A percentile compares a stretch with the other conserved stretches of the same genome.
phyloP scores from a whole-genome alignment of 2,888 invertebrate species.

The Eulithis testata region DNA sequence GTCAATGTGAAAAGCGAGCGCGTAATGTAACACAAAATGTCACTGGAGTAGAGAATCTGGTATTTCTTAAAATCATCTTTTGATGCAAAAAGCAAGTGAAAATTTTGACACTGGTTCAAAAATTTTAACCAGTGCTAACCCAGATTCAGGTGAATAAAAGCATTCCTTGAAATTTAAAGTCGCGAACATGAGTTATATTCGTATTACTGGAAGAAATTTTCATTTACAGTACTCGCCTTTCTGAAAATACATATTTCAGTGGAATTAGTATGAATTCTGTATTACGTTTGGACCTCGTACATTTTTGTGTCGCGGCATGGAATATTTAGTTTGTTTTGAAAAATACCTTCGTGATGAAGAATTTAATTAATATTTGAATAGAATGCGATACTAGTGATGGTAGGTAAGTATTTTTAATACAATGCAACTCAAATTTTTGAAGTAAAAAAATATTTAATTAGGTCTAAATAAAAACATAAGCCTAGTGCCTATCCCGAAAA shows the following conservation, averaged over 20 bases:
- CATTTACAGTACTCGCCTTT: slow-evolving; percentile 38
- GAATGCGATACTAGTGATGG: too few species aligned
- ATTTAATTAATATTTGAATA: too few species aligned
- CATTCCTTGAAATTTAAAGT: slow-evolving; percentile 44
- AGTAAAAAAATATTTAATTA: too few species aligned
- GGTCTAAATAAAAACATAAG: too few species aligned
- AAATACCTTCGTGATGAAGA: background rate
- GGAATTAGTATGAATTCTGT: slow-evolving; percentile 35
- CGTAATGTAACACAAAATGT: too few species aligned
- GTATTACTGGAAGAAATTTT: slow-evolving; percentile 36
- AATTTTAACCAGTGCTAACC: background rate
- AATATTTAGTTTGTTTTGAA: slow-evolving; percentile 3
- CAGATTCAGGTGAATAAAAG: slow-evolving; percentile 40
- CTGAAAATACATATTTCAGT: slow-evolving; percentile 35
- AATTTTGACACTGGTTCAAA: background rate
- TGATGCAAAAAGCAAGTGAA: background rate
- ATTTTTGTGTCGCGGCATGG: slow-evolving; percentile 17
- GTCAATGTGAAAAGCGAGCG: too few species aligned
- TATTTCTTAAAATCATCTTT: too few species aligned
- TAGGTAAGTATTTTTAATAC: too few species aligned
- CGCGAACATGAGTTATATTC: slow-evolving; percentile 48
- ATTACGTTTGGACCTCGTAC: slow-evolving; percentile 28
- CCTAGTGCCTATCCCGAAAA: too few species aligned
- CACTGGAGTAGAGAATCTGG: too few species aligned
- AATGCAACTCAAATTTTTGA: too few species aligned